Base-by-base conservation (phyloP, 2,113 vertebrate genomes). In the Danionella cerebrum region DNA sequence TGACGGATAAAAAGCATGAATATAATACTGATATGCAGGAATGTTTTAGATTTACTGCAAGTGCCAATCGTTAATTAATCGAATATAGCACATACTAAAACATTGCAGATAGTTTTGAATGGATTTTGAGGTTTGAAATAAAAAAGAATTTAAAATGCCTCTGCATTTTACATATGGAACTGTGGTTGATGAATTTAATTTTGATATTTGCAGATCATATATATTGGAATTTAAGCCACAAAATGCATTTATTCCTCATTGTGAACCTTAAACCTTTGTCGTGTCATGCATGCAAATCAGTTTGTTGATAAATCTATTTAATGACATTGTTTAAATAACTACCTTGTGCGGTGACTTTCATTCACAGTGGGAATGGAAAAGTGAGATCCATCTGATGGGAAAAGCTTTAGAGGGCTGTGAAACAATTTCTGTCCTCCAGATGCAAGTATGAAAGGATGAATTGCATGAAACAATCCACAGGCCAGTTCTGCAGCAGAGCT, bases 201-300 rank as follows among this genome's bases (percentile, higher is more conserved):
- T n/a, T n/a, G n/a, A n/a, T n/a, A n/a, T n/a, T n/a, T n/a, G n/a
- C n/a, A n/a, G n/a, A n/a, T n/a, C 5, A 33, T 31, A 31, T 4
- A 6, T 13, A 8, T 10, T 10, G 57, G 6, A 59, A 41, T 16
- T 1, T 8, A 66, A 12, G 19, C 52, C 12, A 53, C 29, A 31
- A 13, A 3, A 1, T 13, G 29, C 9, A 2, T 3, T 31, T 31
- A 9, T 2, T 5, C 4, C 21, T 41, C 29, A 16, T 14, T 36
- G 19, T 58, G 39, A 36, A 25, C 48, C 35, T 33, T 16, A 57
- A 25, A 22, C 25, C 8, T 48, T n/a, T 44, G 41, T 27, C 41
- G 47, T 19, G 16, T 22, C 47, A 52, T 52, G 67, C 67, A 69
- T 69, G 67, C 55, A 33, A 16, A 42, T 52, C 36, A 31, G 7